Conservation (phyloP, 2,113 vertebrate species). For the Mionectes macconnelli region DNA sequence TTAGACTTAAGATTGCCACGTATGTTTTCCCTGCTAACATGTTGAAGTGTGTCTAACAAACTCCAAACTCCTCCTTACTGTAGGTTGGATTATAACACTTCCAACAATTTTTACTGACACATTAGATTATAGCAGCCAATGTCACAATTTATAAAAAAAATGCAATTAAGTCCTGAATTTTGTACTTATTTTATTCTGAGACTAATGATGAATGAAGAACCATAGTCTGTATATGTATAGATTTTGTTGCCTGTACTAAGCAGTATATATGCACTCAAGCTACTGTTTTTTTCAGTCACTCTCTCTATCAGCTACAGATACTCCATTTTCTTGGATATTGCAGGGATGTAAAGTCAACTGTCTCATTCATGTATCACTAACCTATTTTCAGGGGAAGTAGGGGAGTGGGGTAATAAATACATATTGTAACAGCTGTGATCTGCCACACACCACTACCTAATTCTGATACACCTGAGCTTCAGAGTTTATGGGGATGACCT, state of each 20-base stretch:
- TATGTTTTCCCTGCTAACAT: neutral
- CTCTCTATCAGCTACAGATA: neutral
- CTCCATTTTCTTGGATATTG: neutral
- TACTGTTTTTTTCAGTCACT: neutral
- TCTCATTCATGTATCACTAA: neutral
- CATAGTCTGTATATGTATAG: neutral
- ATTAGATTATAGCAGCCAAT: neutral
- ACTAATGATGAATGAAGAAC: neutral
- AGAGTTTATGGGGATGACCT: neutral
- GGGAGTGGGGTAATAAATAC: neutral
- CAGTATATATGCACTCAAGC: neutral
- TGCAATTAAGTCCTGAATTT: neutral
- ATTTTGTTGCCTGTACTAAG: neutral
- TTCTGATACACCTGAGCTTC: neutral
- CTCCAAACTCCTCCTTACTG: neutral
- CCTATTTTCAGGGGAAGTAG: neutral
- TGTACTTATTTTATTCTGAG: neutral
- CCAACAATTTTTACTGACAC: neutral
- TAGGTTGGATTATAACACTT: neutral
- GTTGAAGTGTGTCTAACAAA: neutral
- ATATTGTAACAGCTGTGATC: neutral
- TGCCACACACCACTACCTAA: neutral
- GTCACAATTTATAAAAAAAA: neutral
- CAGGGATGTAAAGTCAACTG: neutral
- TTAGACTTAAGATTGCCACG: neutral